Evolutionary conservation across 2,888 invertebrate genomes (phyloP).

Genomic region (Stratiomys singularior): DNA sequence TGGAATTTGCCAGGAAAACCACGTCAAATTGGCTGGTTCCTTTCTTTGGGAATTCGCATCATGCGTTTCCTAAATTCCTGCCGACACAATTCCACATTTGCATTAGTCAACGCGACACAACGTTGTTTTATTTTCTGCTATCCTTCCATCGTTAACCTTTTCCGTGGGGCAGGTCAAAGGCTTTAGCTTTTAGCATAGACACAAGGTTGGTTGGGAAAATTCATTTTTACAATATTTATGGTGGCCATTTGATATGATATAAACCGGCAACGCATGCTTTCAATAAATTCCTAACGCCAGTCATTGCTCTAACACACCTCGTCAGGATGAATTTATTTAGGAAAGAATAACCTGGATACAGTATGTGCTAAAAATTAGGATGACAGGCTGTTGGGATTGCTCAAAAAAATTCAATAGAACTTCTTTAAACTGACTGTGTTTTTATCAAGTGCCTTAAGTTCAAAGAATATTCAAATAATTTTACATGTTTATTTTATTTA

Average conservation of each 20-base stretch:
- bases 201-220: background rate
- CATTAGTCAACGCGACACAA: background rate
- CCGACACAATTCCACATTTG: background rate
- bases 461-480: no score
- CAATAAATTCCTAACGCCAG: background rate
- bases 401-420: no score
- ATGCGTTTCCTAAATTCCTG: slow-evolving; percentile 7
- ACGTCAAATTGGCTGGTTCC: background rate
- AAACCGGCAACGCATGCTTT: background rate
- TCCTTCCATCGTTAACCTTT: background rate
- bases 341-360: no score
- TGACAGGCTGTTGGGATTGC: no score
- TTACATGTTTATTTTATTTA: no score
- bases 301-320: background rate
- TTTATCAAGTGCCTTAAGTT: no score
- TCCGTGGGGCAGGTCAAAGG: background rate
- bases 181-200: background rate
- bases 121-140: background rate
- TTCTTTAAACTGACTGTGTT: no score
- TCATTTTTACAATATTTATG: background rate
- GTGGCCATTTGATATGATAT: background rate
- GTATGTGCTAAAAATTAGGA: no score
- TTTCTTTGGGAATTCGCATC: background rate
- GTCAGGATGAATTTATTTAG: background rate
- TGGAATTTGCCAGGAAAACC: background rate